Evolutionary conservation across 2,888 invertebrate species (phyloP).

Genomic region (Polydrusus cervinus): DNA sequence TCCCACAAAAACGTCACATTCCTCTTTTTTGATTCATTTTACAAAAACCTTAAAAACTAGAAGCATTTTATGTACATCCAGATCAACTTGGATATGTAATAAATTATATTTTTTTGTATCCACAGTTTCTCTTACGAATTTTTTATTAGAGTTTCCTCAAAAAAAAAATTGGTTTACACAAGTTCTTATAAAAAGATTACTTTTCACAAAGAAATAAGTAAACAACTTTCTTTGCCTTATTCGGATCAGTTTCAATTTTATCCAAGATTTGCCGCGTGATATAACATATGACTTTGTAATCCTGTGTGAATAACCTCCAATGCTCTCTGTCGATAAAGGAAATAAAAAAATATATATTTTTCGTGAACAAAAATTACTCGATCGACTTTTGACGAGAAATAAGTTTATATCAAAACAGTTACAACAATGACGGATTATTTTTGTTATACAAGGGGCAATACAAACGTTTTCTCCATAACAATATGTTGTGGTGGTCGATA

Average conservation of each 20-base stretch:
- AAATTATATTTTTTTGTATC: no score
- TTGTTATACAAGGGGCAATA: no score
- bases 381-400: no score
- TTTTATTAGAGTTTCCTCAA: neutral
- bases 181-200: neutral
- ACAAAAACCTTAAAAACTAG: no score
- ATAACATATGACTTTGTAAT: constrained; percentile 6
- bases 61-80: constrained; percentile 1
- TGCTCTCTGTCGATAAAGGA: neutral
- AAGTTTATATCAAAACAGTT: no score
- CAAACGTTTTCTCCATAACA: no score
- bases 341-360: constrained; percentile 7
- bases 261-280: neutral
- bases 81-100: no score
- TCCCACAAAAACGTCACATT: no score
- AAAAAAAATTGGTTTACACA: neutral
- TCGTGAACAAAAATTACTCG: neutral
- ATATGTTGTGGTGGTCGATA: no score
- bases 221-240: neutral
- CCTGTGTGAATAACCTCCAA: constrained; percentile 13
- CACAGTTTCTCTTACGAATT: no score
- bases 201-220: neutral
- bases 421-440: no score
- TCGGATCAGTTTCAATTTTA: constrained; percentile 8
- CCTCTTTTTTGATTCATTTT: no score